A percentile compares a stretch with the other conserved stretches of the same genome.
phyloP scores from a whole-genome alignment of 1,140 invertebrate genomes.

The Lutraria rhynchaena region DNA sequence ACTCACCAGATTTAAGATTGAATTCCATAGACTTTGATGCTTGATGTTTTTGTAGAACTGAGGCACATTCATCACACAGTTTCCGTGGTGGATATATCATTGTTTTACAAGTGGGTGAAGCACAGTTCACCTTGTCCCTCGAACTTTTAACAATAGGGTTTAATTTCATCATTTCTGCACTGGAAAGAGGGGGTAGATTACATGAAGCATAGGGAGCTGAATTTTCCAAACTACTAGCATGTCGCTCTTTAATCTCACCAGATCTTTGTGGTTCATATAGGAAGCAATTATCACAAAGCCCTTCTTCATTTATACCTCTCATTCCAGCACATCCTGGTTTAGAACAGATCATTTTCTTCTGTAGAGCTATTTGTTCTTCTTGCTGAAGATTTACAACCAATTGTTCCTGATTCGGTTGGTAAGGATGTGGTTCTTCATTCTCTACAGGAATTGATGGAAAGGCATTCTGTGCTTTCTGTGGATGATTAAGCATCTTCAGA shows the following conservation, averaged over 20 bases:
- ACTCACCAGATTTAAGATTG: slow-evolving; percentile 5
- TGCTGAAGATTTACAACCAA: not conserved
- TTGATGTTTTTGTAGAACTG: slow-evolving; percentile 38
- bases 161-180: slow-evolving; percentile 45
- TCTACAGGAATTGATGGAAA: slow-evolving; percentile 6
- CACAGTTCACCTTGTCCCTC: slow-evolving; percentile 67
- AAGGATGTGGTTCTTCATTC: slow-evolving; percentile 15
- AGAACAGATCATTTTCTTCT: slow-evolving; percentile 52
- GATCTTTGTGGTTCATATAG: slow-evolving; percentile 4
- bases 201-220: not conserved
- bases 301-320: slow-evolving; percentile 35
- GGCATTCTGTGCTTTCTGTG: too few relatives aligned
- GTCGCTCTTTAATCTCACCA: not conserved
- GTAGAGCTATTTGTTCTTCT: not conserved
- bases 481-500: too few relatives aligned
- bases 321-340: slow-evolving; percentile 65
- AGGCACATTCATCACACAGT: slow-evolving; percentile 56
- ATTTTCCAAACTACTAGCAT: slow-evolving; percentile 21
- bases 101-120: slow-evolving; percentile 59
- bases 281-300: slow-evolving; percentile 45
- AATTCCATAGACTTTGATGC: slow-evolving; percentile 3
- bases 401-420: not conserved
- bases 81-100: slow-evolving; percentile 60
- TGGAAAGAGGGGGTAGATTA: slow-evolving; percentile 1
- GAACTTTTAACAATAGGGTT: slow-evolving; percentile 63